phyloP scores from a whole-genome alignment of 1,140 invertebrate genomes.

The Macrosteles quadrilineatus region DNA sequence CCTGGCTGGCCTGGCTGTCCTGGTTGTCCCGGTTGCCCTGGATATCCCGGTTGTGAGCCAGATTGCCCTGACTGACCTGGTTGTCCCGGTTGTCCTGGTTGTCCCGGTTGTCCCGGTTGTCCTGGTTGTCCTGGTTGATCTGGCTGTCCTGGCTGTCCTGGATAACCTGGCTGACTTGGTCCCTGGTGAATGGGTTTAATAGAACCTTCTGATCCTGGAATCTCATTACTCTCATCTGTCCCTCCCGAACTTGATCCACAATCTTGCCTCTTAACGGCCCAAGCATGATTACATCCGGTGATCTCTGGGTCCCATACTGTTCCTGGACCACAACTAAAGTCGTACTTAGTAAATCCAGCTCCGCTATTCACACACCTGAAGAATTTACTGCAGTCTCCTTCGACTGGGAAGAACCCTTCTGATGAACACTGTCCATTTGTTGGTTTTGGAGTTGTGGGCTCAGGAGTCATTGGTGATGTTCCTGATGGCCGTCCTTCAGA shows the following conservation, averaged over 20 bases:
- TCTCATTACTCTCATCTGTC: constrained; percentile 19
- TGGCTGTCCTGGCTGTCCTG: constrained; percentile 15
- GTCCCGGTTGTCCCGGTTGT: constrained; percentile 29
- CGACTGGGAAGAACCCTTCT: constrained; percentile 60
- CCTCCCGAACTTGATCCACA: constrained; percentile 8
- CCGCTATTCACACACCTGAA: constrained; percentile 50
- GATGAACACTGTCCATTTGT: constrained; percentile 45
- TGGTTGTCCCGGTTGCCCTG: background rate
- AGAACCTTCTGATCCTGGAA: background rate
- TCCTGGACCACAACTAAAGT: constrained; percentile 50
- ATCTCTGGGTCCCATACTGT: constrained; percentile 54
- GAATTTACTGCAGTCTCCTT: constrained; percentile 52
- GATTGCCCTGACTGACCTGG: constrained; percentile 21
- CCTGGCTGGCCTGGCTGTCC: background rate
- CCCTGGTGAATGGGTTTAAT: background rate
- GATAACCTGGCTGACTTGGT: background rate
- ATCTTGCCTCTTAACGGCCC: constrained; percentile 45
- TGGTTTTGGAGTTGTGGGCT: background rate
- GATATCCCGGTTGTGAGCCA: constrained; percentile 1
- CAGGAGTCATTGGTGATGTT: background rate
- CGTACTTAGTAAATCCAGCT: constrained; percentile 51
- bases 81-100: constrained; percentile 11
- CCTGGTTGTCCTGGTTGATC: constrained; percentile 17
- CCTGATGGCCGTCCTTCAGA: background rate
- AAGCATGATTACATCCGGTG: constrained; percentile 54